A percentile compares a stretch with the other conserved stretches of the same genome.
phyloP scores from a whole-genome alignment of 2,888 invertebrate species.

The Netelia virgata region DNA sequence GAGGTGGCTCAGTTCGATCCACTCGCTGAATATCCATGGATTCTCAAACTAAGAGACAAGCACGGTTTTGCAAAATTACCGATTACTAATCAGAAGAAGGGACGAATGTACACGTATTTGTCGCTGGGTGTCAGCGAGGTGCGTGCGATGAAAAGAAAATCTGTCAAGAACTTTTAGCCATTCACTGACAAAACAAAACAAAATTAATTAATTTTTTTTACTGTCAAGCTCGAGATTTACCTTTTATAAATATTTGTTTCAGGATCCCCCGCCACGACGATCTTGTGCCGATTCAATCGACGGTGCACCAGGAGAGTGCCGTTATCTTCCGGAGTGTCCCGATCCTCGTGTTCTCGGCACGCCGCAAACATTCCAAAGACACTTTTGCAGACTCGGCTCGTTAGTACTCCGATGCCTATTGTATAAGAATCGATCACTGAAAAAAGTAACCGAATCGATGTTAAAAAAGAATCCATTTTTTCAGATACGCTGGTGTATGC shows the following conservation, averaged over 20 bases:
- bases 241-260: background rate
- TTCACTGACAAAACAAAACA: no score
- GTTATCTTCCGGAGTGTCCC: constrained; percentile 46
- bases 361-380: constrained; percentile 32
- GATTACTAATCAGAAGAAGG: constrained; percentile 40
- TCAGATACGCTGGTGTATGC: constrained; percentile 52
- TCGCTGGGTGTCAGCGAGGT: constrained; percentile 41
- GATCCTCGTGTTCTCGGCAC: constrained; percentile 41
- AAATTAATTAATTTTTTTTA: constrained; percentile 5
- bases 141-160: background rate
- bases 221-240: background rate
- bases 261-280: constrained; percentile 18
- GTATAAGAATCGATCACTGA: background rate
- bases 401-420: constrained; percentile 11
- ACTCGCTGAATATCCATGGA: constrained; percentile 27
- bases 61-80: constrained; percentile 46
- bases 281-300: constrained; percentile 36
- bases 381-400: constrained; percentile 46
- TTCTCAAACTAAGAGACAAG: constrained; percentile 23
- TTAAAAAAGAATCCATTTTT: background rate
- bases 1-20: constrained; percentile 7
- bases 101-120: constrained; percentile 49
- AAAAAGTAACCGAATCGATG: background rate
- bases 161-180: background rate
- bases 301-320: constrained; percentile 42